Conservation (phyloP, 2,888 invertebrate genomes). For the Mythimna albipuncta region DNA sequence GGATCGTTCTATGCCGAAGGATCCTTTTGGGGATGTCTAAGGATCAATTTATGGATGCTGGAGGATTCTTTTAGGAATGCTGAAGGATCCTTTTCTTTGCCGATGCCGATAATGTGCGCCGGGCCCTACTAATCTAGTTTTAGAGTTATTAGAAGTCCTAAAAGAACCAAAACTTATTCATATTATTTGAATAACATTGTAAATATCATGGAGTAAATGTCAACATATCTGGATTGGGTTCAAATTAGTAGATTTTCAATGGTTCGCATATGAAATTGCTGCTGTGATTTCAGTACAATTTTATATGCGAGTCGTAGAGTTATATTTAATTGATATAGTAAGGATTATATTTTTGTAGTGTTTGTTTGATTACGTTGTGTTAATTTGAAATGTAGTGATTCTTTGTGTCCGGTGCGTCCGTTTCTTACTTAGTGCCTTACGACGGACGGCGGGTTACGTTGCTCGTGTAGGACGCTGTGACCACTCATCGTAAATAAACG, state of each 20-base stretch:
- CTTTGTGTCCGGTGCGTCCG: constrained; percentile 80
- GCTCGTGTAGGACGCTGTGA: constrained; percentile 83
- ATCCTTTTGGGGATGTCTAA: no score
- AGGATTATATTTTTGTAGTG: constrained; percentile 83
- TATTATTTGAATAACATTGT: constrained; percentile 70
- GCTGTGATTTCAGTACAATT: constrained; percentile 25
- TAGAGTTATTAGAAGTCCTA: constrained; percentile 59
- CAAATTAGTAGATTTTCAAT: constrained; percentile 65
- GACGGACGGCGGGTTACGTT: constrained; percentile 85
- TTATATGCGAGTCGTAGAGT: constrained; percentile 40
- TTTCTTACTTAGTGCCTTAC: constrained; percentile 87
- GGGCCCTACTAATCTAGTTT: constrained; percentile 23
- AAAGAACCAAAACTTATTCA: constrained; percentile 73
- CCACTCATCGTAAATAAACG: constrained; percentile 78
- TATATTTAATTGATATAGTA: constrained; percentile 62
- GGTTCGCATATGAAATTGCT: constrained; percentile 38
- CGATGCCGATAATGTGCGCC: no score
- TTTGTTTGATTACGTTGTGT: constrained; percentile 62
- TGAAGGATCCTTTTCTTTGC: no score
- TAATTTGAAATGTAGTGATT: constrained; percentile 61
- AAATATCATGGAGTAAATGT: constrained; percentile 79
- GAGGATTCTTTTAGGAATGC: no score
- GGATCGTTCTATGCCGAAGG: no score
- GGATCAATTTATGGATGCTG: no score
- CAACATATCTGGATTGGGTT: constrained; percentile 83